Percentiles rank a stretch among this genome's conserved stretches.
Conservation (phyloP, 2,797 vertebrate genomes). For the Gouania willdenowi region DNA sequence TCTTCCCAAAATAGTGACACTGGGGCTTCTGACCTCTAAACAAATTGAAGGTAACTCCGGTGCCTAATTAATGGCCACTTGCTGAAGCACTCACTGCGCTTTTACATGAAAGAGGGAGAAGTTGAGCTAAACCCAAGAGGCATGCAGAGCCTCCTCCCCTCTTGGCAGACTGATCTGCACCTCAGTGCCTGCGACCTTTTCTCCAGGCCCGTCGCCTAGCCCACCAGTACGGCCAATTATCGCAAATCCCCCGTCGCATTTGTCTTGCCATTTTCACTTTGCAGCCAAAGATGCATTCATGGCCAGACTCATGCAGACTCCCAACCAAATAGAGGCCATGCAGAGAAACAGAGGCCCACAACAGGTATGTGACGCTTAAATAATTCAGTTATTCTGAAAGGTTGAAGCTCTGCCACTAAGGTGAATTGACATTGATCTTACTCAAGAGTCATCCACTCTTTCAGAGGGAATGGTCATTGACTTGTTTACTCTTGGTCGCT, state of each 20-base stretch:
- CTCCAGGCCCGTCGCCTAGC: slow-evolving; percentile 58
- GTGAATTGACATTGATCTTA: slow-evolving; percentile 74
- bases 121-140: slow-evolving; percentile 54
- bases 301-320: slow-evolving; percentile 48
- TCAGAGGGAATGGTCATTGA: slow-evolving; percentile 28
- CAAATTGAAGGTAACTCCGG: slow-evolving; percentile 54
- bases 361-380: slow-evolving; percentile 75
- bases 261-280: slow-evolving; percentile 74
- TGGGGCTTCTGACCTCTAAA: slow-evolving; percentile 50
- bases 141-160: slow-evolving; percentile 35
- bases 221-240: slow-evolving; percentile 73
- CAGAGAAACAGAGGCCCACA: slow-evolving; percentile 58
- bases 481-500: slow-evolving; percentile 52
- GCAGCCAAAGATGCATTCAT: slow-evolving; percentile 49
- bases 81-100: slow-evolving; percentile 25
- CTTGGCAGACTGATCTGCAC: slow-evolving; percentile 61
- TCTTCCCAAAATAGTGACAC: slow-evolving; percentile 28
- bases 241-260: slow-evolving; percentile 68
- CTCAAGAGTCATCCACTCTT: slow-evolving; percentile 56
- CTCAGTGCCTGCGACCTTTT: slow-evolving; percentile 67
- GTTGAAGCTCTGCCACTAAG: slow-evolving; percentile 70
- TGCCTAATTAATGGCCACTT: slow-evolving; percentile 61
- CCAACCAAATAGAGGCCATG: slow-evolving; percentile 41
- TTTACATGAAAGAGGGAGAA: slow-evolving; percentile 37
- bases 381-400: slow-evolving; percentile 81